These are phyloP conservation scores for Pristionchus entomophagus DNA, from an alignment of 2,888 invertebrate species.

Conservation along the genomic window DNA sequence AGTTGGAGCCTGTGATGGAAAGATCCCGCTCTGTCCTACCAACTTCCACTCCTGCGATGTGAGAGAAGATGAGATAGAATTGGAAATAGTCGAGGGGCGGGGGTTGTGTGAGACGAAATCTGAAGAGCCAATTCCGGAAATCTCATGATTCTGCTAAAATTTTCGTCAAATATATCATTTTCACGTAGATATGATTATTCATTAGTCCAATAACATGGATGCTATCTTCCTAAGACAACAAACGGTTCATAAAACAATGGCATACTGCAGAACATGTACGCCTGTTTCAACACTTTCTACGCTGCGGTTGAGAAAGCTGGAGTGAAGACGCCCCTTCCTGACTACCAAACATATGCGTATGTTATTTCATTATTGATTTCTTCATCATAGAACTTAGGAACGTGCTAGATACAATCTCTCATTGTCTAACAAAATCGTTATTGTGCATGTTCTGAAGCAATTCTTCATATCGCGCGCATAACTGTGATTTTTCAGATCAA, in stretches of 20 bases:
- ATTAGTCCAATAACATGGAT: too few relatives aligned
- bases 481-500: background rate
- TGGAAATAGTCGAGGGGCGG: background rate
- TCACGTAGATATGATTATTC: too few relatives aligned
- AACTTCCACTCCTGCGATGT: constrained; percentile 13
- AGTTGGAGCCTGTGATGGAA: constrained; percentile 26
- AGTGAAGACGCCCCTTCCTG: background rate
- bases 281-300: constrained; percentile 15
- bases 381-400: background rate
- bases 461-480: background rate
- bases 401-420: background rate
- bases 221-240: too few relatives aligned
- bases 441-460: background rate
- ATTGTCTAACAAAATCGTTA: background rate
- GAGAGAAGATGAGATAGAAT: background rate
- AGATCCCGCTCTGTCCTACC: background rate
- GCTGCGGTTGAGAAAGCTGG: background rate
- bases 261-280: background rate
- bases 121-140: too few relatives aligned
- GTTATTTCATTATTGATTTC: background rate
- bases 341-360: background rate
- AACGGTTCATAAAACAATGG: too few relatives aligned
- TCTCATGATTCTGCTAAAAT: too few relatives aligned
- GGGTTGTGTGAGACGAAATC: too few relatives aligned
- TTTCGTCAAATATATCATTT: too few relatives aligned